These are phyloP conservation scores for Cremastinae sp. DNA, from an alignment of 2,888 invertebrate genomes.

Conservation along the genomic window DNA sequence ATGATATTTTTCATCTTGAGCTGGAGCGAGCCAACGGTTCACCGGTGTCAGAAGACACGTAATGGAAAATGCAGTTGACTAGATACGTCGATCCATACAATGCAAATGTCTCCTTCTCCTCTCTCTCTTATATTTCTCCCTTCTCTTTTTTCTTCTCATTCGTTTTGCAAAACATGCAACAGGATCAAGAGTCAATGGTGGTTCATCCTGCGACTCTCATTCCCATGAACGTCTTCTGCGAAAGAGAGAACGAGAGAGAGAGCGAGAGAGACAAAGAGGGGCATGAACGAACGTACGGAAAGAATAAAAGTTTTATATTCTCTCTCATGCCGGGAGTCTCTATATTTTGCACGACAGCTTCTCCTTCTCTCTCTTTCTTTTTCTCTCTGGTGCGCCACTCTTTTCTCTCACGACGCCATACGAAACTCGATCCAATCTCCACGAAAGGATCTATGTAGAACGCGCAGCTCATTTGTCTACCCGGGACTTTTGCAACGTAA, in stretches of 20 bases:
- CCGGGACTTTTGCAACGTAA: constrained; percentile 70
- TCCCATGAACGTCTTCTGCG: constrained; percentile 44
- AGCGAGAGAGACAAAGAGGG: constrained; percentile 33
- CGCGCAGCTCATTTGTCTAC: constrained; percentile 79
- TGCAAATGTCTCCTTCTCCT: constrained; percentile 1
- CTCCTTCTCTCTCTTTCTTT: no score
- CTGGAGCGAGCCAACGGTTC: constrained; percentile 5
- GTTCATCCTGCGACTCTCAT: constrained; percentile 37
- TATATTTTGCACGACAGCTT: constrained; percentile 56
- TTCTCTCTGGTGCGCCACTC: constrained; percentile 60
- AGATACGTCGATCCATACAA: constrained; percentile 1
- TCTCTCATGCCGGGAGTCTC: constrained; percentile 36
- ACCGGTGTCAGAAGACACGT: constrained; percentile 10
- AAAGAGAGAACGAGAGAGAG: constrained; percentile 28
- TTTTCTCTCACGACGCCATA: constrained; percentile 76
- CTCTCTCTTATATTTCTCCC: constrained; percentile 4
- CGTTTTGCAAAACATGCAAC: background rate
- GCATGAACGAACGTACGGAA: constrained; percentile 54
- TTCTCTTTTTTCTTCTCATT: no score
- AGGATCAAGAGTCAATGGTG: constrained; percentile 1
- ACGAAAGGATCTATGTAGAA: constrained; percentile 78
- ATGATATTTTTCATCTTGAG: constrained; percentile 20
- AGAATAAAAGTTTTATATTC: constrained; percentile 45
- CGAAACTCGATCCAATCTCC: constrained; percentile 79
- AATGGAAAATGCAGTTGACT: background rate